Conservation (phyloP, 2,888 invertebrate species). For the Drosophila robusta region DNA sequence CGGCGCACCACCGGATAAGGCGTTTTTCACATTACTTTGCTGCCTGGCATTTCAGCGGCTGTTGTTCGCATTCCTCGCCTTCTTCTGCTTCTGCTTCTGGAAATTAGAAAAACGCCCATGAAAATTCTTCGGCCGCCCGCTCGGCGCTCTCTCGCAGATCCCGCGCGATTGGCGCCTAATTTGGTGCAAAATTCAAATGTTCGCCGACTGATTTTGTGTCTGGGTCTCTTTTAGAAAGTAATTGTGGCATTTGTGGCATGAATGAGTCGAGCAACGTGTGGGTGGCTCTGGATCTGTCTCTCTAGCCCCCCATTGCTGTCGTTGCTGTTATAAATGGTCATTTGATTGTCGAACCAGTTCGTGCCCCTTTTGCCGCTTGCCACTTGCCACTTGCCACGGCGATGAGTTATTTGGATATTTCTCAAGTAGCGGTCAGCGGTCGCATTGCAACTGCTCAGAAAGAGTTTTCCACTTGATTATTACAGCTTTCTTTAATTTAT, state of each 20-base stretch:
- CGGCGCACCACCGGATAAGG: conserved; percentile 70
- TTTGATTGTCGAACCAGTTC: conserved; percentile 74
- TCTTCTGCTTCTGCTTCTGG: conserved; percentile 36
- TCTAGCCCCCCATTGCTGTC: conserved; percentile 8
- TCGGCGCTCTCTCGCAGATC: conserved; percentile 10
- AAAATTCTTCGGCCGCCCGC: conserved; percentile 58
- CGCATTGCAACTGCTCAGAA: conserved; percentile 10
- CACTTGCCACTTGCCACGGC: conserved; percentile 11
- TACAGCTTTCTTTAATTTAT: conserved; percentile 50
- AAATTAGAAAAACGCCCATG: conserved; percentile 80
- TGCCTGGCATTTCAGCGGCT: not conserved
- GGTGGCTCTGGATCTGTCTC: conserved; percentile 48
- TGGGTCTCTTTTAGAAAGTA: conserved; percentile 71
- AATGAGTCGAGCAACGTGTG: conserved; percentile 49
- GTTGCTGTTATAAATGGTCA: conserved; percentile 68
- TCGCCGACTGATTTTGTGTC: conserved; percentile 43
- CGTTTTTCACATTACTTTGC: conserved; percentile 75
- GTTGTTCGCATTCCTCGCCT: conserved; percentile 40
- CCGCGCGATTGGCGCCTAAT: conserved; percentile 74
- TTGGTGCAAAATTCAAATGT: conserved; percentile 76
- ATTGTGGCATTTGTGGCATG: conserved; percentile 62
- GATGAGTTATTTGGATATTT: conserved; percentile 51
- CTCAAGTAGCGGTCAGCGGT: conserved; percentile 24
- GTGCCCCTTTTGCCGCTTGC: conserved; percentile 25
- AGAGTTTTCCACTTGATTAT: conserved; percentile 30